Conservation (phyloP, 2,113 vertebrate species). For the Spea bombifrons region DNA sequence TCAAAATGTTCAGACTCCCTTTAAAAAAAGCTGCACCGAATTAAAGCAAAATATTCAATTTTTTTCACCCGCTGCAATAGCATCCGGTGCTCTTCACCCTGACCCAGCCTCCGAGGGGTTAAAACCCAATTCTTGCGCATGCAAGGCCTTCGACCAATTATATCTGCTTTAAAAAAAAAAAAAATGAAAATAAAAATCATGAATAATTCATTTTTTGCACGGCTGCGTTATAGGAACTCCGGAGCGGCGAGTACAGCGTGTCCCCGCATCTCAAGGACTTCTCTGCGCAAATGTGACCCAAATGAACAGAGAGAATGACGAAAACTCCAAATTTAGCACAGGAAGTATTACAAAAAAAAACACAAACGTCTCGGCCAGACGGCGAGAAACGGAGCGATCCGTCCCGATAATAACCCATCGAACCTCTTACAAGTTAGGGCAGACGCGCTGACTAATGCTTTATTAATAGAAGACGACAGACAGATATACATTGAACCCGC, state of each 20-base stretch:
- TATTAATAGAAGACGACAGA: conserved; percentile 10
- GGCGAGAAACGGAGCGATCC: not conserved
- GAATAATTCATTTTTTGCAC: conserved; percentile 38
- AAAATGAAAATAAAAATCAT: conserved; percentile 29
- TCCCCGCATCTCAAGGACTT: conserved; percentile 44
- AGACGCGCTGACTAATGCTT: conserved; percentile 18
- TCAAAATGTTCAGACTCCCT: too few species aligned
- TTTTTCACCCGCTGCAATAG: too few species aligned
- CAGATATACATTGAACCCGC: not conserved
- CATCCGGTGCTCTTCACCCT: not conserved
- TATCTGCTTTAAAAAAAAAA: not conserved
- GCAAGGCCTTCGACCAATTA: not conserved
- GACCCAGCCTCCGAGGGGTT: not conserved
- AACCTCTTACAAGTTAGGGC: not conserved
- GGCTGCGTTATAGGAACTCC: conserved; percentile 21
- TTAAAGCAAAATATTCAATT: too few species aligned
- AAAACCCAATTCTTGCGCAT: not conserved
- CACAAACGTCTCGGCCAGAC: conserved; percentile 14
- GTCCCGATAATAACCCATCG: conserved; percentile 13
- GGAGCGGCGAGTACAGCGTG: conserved; percentile 27
- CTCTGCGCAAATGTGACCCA: conserved; percentile 45
- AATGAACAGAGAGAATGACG: conserved; percentile 40
- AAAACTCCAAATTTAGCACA: conserved; percentile 45
- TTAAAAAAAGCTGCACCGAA: too few species aligned
- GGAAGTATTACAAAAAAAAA: conserved; percentile 14